These are phyloP conservation scores for Myotis brandtii DNA, from an alignment of 2,113 vertebrate species.

Conservation along the genomic window DNA sequence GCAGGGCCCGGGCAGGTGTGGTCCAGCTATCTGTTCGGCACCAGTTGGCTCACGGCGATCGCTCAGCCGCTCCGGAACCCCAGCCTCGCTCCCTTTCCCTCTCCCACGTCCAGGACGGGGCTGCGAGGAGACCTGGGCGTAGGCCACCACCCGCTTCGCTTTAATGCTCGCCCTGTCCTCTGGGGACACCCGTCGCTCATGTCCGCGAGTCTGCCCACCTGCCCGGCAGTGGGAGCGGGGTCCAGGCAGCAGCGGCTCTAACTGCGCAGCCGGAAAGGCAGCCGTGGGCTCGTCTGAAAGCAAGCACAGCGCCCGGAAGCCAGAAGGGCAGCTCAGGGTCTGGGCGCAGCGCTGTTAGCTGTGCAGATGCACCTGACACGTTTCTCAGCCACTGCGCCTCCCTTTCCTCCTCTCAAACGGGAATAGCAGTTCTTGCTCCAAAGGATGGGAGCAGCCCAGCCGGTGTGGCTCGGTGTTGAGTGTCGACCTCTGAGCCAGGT, in stretches of 20 bases:
- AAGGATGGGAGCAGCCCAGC: not conserved
- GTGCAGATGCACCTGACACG: no score
- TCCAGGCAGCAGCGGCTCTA: not conserved
- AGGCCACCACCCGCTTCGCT: not conserved
- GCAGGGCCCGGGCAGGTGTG: not conserved
- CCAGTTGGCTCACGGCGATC: not conserved
- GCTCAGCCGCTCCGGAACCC: not conserved
- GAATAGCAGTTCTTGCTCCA: not conserved
- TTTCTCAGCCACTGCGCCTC: not conserved
- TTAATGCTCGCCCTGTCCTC: not conserved
- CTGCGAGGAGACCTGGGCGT: not conserved
- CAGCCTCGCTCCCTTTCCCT: not conserved
- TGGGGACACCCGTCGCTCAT: not conserved
- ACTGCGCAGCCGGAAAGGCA: not conserved
- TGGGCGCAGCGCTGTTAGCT: not conserved
- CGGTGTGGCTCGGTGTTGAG: no score
- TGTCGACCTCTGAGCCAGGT: no score
- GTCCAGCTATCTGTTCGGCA: not conserved
- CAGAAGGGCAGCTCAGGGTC: not conserved
- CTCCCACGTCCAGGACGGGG: not conserved
- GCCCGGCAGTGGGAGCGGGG: no score
- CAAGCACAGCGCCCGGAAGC: not conserved
- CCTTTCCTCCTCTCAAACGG: not conserved
- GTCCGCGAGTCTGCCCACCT: not conserved
- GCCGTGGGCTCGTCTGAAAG: not conserved